Evolutionary conservation across 2,113 vertebrate species (phyloP), one percentile per base, ranked within the genome.

Genomic region (Vidua macroura): DNA sequence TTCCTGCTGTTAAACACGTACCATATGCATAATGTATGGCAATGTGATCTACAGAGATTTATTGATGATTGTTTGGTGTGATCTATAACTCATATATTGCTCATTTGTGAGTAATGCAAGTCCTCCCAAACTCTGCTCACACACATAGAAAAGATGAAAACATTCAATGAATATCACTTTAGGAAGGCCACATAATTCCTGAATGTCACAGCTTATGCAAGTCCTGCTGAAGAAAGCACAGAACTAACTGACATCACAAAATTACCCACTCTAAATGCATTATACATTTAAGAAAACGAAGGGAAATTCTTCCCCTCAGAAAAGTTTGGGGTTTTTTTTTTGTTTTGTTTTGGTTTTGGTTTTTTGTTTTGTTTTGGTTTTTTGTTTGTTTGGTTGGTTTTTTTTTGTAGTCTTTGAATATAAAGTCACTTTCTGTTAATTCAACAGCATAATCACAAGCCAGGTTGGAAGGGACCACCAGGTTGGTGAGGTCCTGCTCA

Each of bases 91-190:
- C 94, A 88, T 27, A 91, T 56, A 84, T 79, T 84, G 83, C 92
- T 96, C 95, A 96, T 78, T 93, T 93, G 60, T 96, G 94, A 93
- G 74, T 91, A 93, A 96, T 78, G 60, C 86, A 88, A 88, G 69
- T 66, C 77, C 81, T 95, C 83, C 91, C 86, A 68, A 95, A 93
- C 56, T 76, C 85, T 72, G 69, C 73, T 95, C 81, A 88, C 73
- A 94, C 35, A 67, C 58, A 90, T 3, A 80, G 53, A 92, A 82
- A 75, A 72, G 64, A 86, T 46, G 52, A 81, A 91, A 92, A 92
- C 15, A 60, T 76, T 44, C 56, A 83, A 70, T 70, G 64, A 90
- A 80, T 70, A 78, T 33, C 85, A 74, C 59, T 95, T 89, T 35
- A 83, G 73, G 73, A 94, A 74, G 69, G 76, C 64, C 85, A 86